Evolutionary conservation across 2,113 vertebrate genomes (phyloP), one percentile per base, ranked within the genome.

Genomic region (Plecotus auritus): DNA sequence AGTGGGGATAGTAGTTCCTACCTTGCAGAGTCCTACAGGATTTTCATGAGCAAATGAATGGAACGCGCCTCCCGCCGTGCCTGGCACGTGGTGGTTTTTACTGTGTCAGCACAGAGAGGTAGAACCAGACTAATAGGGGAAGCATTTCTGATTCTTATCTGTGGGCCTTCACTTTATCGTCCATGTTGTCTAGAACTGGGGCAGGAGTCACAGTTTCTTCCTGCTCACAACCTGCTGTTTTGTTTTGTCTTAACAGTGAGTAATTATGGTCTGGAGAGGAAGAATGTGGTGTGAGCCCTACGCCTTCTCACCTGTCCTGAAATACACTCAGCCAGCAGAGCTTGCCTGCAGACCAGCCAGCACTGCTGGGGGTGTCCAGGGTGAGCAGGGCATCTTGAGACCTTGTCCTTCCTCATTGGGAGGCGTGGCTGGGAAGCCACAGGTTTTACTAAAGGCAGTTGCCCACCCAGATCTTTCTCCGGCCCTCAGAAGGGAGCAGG

Each of bases 211-310:
- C 69, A 73, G 67, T 76, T 94, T 90, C 91, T 73, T 84, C 22
- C 72, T 77, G 91, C 40, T 96, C 70, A 70, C n/a, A 74, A 45
- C 23, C 74, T 85, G 76, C 40, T 17, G 70, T 30, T 22, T 35
- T 11, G 30, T 32, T 37, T 70, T 12, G 9, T 54, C 18, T 93
- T 86, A 67, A 16, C 61, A 23, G 28, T 78, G 81, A 94, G 91
- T 95, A 96, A 97, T 93, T 90, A 85, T 85, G 77, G 9, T 22
- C 23, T 54, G 80, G 26, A 85, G 54, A 37, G 67, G n/a, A 77
- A 54, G 40, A 67, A 90, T 12, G 49, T 42, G 32, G 47, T 85
- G 61, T 84, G 80, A 96, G 92, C 32, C 64, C 70, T n/a, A 30
- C 45, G 42, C n/a, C 37, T 56, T 80, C 23, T 49, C 47, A 69